phyloP scores from a whole-genome alignment of 2,888 invertebrate genomes.

The Sisyra terminalis region DNA sequence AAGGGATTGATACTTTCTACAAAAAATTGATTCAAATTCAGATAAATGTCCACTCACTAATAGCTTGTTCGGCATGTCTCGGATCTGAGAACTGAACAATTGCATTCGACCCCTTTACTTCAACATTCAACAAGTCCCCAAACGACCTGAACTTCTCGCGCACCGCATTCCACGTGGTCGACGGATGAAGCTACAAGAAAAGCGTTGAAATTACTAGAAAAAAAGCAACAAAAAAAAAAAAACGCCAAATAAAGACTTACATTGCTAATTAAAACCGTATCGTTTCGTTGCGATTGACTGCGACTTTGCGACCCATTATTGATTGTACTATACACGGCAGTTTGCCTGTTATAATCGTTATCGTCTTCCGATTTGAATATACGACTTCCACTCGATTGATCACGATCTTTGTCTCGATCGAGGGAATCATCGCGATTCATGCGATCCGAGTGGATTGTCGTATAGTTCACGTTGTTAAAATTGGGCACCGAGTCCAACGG shows the following conservation, averaged over 20 bases:
- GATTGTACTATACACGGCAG: slow-evolving; percentile 12
- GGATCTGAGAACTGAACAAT: slow-evolving; percentile 77
- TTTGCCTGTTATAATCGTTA: slow-evolving; percentile 3
- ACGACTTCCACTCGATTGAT: no score
- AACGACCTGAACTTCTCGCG: slow-evolving; percentile 84
- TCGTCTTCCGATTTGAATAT: neutral
- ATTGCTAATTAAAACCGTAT: slow-evolving; percentile 53
- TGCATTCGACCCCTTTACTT: slow-evolving; percentile 77
- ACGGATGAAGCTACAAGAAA: slow-evolving; percentile 57
- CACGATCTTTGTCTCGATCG: no score
- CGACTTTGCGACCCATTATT: slow-evolving; percentile 14
- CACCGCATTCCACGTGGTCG: slow-evolving; percentile 85
- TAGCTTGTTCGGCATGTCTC: slow-evolving; percentile 82
- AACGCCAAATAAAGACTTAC: slow-evolving; percentile 29
- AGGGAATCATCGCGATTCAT: no score
- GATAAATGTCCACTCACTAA: slow-evolving; percentile 49
- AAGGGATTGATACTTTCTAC: no score
- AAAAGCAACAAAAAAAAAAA: no score
- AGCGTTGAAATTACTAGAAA: no score
- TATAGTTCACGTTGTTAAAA: no score
- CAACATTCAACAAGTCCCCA: slow-evolving; percentile 88
- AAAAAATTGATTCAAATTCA: no score
- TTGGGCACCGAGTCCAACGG: no score
- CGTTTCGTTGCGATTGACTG: slow-evolving; percentile 25
- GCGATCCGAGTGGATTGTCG: no score